Conservation (phyloP, 35 echinoderm and acorn worm genomes). For the Holothuria glaberrima region DNA sequence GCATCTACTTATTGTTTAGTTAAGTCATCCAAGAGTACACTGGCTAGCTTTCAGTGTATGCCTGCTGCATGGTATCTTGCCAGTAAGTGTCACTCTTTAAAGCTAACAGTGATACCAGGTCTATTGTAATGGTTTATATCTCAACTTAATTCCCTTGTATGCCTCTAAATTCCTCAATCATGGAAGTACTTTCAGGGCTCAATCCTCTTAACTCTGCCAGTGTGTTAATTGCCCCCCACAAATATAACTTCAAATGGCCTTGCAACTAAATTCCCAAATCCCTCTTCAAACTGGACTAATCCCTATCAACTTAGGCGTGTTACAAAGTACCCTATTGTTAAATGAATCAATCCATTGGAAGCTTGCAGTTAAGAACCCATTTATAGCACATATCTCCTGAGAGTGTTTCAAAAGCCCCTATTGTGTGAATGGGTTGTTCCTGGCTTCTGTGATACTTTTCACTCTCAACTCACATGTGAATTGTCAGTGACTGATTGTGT, state of each 20-base stretch:
- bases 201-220: constrained; percentile 31
- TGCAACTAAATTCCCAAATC: constrained; percentile 46
- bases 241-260: constrained; percentile 38
- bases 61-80: too few relatives aligned
- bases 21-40: too few relatives aligned
- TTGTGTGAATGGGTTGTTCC: constrained; percentile 38
- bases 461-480: neutral
- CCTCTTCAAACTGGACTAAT: constrained; percentile 29
- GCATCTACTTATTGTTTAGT: too few relatives aligned
- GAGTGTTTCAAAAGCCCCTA: constrained; percentile 37
- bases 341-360: constrained; percentile 37
- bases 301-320: neutral
- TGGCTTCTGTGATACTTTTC: constrained; percentile 27
- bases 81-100: too few relatives aligned
- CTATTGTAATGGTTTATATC: too few relatives aligned
- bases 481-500: too few relatives aligned
- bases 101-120: too few relatives aligned
- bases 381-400: constrained; percentile 27
- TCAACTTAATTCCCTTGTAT: too few relatives aligned
- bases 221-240: constrained; percentile 44
- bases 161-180: neutral
- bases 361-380: constrained; percentile 3
- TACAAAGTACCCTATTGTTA: constrained; percentile 47
- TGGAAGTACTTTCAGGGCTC: neutral
- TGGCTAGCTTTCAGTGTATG: too few relatives aligned